Evolutionary conservation across 2,113 vertebrate species (phyloP), one percentile per base, ranked within the genome.

Genomic region (Struthio camelus): DNA sequence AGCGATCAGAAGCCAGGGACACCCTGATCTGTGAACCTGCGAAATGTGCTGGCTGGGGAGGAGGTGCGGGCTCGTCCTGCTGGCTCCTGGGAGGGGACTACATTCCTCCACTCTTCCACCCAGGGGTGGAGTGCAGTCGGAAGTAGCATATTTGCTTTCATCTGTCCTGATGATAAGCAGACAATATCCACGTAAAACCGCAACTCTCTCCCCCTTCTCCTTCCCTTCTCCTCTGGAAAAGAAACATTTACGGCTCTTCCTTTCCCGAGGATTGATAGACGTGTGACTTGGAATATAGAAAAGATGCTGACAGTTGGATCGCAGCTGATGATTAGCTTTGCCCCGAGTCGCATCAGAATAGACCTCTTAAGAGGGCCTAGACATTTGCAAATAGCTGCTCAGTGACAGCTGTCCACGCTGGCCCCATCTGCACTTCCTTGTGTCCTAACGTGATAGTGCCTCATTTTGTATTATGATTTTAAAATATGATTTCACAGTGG

Each of bases 21-120:
- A 54, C 54, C 30, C 54, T 1, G 69, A 44, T 53, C 56, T 88
- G 90, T 14, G 72, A 85, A 85, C 30, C 34, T 7, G 2, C 2
- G 61, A 25, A 25, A 71, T 28, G n/a, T 51, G 67, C 40, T 69
- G 90, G 25, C 44, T 24, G 11, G 54, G 70, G 62, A 70, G 79
- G 61, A 69, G 79, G 59, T 11, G 38, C 12, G 36, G 50, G 24
- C 58, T 4, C 84, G 61, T 69, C 84, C 53, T 1, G 1, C 34
- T 2, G 53, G 42, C 34, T 79, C 56, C 75, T 46, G 93, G 95
- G 94, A 89, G 69, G 54, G 72, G 44, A 73, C 76, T 2, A 32
- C 93, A 96, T 96, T 97, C 95, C 91, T 93, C 9, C 0, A 3
- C 83, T 69, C 88, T 89, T 72, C 66, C 95, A 83, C 80, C 95